Conservation (phyloP, 2,888 invertebrate species). For the Hirtodrosophila duncani region DNA sequence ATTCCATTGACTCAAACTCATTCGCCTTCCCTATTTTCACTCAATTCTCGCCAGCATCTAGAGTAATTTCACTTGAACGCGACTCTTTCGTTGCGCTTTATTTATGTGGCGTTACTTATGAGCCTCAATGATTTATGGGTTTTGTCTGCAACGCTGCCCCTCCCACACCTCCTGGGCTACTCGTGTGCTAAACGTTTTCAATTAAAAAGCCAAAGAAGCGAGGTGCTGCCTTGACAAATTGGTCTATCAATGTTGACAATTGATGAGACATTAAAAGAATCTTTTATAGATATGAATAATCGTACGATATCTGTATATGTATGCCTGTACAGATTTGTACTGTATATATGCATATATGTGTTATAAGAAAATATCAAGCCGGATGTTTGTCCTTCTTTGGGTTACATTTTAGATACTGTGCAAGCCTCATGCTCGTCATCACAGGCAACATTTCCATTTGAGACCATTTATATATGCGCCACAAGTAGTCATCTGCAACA, state of each 20-base stretch:
- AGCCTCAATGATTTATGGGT: constrained; percentile 59
- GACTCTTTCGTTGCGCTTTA: constrained; percentile 56
- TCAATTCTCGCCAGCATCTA: too few species aligned
- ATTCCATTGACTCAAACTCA: too few species aligned
- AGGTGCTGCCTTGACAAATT: constrained; percentile 39
- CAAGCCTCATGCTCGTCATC: too few species aligned
- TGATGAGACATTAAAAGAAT: constrained; percentile 32
- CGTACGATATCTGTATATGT: too few species aligned
- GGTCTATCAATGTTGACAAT: constrained; percentile 46
- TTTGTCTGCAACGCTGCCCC: constrained; percentile 28
- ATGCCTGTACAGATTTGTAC: too few species aligned
- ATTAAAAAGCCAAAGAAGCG: constrained; percentile 54
- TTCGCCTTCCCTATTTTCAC: too few species aligned
- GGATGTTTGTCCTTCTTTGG: constrained; percentile 18
- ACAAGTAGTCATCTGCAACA: constrained; percentile 41
- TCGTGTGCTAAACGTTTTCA: constrained; percentile 69
- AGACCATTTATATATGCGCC: constrained; percentile 43
- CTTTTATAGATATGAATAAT: too few species aligned
- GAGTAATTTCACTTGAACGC: too few species aligned
- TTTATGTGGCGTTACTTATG: constrained; percentile 72
- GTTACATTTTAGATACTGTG: too few species aligned
- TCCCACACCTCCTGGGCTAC: constrained; percentile 28
- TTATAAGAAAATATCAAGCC: constrained; percentile 18
- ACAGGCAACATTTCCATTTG: too few species aligned
- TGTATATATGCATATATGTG: not conserved